Conservation (phyloP, 2,888 invertebrate genomes). For the Anthrax anthrax region DNA sequence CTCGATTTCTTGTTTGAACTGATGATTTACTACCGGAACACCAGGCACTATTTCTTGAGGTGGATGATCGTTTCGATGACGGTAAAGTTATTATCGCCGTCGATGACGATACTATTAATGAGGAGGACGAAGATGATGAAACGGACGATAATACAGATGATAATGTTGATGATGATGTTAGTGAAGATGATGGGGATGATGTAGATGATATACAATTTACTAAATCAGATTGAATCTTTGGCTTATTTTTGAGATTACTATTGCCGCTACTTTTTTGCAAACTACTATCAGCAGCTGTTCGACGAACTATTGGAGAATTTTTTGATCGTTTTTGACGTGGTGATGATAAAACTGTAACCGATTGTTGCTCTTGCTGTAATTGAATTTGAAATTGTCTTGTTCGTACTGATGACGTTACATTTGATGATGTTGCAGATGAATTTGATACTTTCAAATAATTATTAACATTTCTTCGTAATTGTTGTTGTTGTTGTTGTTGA, state of each 20-base stretch:
- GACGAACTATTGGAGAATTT: not conserved
- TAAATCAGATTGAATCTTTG: constrained; percentile 1
- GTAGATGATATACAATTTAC: not conserved
- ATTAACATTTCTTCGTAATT: not conserved
- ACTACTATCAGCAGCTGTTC: constrained; percentile 3
- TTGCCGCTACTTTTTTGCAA: not conserved
- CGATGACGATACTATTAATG: not conserved
- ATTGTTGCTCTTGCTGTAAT: not conserved
- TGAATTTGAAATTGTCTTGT: constrained; percentile 1
- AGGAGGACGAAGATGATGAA: not conserved
- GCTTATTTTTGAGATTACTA: constrained; percentile 1
- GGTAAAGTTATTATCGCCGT: constrained; percentile 1
- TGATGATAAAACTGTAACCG: too few species aligned
- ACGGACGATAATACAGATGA: not conserved
- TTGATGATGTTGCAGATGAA: not conserved
- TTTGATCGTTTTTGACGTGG: not conserved
- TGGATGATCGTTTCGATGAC: constrained; percentile 9
- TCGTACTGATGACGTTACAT: not conserved
- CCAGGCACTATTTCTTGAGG: constrained; percentile 20
- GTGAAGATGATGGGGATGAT: not conserved
- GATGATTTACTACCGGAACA: constrained; percentile 13
- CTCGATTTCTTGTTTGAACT: constrained; percentile 16
- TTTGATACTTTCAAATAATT: not conserved
- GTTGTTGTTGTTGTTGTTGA: not conserved
- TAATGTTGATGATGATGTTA: not conserved